Conservation (phyloP, 1,140 invertebrate species). For the Stegodyphus dumicola region DNA sequence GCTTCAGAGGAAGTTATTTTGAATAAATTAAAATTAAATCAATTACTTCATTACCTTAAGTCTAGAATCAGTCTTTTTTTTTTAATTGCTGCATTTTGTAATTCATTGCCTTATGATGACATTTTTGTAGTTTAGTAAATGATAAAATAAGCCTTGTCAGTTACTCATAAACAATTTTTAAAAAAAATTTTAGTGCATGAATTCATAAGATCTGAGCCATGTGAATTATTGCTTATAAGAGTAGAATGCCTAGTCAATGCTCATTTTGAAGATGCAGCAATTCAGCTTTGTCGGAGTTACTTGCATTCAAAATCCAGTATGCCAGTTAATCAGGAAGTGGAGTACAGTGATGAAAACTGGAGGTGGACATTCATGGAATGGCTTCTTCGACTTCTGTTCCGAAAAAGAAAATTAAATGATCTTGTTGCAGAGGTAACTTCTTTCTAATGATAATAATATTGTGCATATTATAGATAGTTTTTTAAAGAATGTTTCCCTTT, state of each 20-base stretch:
- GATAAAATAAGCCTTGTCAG: not conserved
- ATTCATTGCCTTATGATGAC: no score
- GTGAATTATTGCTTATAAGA: constrained; percentile 47
- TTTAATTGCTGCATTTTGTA: no score
- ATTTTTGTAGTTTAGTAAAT: no score
- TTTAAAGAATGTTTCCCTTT: not conserved
- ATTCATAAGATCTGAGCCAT: constrained; percentile 50
- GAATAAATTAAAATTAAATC: no score
- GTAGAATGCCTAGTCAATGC: constrained; percentile 50
- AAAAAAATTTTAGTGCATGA: constrained; percentile 52
- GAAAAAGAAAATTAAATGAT: constrained; percentile 37
- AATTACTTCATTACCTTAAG: no score
- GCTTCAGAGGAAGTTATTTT: no score
- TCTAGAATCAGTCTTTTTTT: no score
- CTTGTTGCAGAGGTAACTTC: constrained; percentile 45
- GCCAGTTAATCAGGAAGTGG: not conserved
- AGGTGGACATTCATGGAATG: constrained; percentile 45
- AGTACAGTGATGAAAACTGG: constrained; percentile 28
- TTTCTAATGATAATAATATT: no score
- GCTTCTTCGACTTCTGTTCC: constrained; percentile 37
- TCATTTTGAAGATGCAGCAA: constrained; percentile 38
- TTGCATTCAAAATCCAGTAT: constrained; percentile 4
- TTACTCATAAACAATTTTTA: not conserved
- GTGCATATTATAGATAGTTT: not conserved
- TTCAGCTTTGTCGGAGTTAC: constrained; percentile 27